Evolutionary conservation across 2,113 vertebrate species (phyloP).

Genomic region (Castor canadensis): DNA sequence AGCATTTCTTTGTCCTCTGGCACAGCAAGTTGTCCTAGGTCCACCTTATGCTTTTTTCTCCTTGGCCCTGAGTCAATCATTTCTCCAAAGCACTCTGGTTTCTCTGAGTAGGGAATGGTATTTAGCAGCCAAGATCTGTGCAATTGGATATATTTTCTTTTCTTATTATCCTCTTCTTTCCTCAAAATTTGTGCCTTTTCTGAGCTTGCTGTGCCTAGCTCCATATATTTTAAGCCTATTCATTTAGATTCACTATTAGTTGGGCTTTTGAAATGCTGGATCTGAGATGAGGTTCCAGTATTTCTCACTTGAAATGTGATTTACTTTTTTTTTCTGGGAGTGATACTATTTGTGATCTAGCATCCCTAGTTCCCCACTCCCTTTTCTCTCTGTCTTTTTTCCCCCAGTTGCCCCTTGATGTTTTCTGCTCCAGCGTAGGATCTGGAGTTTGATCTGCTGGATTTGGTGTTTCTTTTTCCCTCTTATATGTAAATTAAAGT

Average conservation of each 20-base stretch:
- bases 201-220: neutral
- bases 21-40: neutral
- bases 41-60: neutral
- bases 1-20: neutral
- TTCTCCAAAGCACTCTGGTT: neutral
- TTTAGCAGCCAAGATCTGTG: neutral
- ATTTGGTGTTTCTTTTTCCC: neutral
- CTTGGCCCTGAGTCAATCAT: neutral
- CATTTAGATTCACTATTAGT: neutral
- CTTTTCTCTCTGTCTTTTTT: neutral
- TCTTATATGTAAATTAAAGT: neutral
- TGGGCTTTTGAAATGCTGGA: neutral
- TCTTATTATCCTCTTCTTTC: neutral
- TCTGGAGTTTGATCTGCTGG: neutral
- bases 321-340: neutral
- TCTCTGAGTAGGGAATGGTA: neutral
- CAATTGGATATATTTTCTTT: neutral
- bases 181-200: neutral
- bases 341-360: neutral
- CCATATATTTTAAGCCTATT: neutral
- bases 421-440: neutral
- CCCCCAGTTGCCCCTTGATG: neutral
- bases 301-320: neutral
- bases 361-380: neutral
- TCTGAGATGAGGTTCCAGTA: neutral